phyloP scores from a whole-genome alignment of 2,888 invertebrate species.

The Theretra japonica region DNA sequence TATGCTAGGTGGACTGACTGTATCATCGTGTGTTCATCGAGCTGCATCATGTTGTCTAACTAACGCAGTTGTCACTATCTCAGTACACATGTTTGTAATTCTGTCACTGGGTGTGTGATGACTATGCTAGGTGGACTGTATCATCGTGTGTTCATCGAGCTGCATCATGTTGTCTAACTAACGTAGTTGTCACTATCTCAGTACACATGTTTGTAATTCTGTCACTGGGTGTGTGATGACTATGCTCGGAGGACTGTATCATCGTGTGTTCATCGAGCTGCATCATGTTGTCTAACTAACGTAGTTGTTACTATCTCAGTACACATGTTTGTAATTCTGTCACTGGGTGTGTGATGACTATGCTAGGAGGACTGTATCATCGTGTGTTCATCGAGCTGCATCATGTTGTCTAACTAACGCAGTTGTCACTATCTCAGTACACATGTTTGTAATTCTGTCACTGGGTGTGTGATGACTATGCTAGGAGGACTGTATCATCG shows the following conservation, averaged over 20 bases:
- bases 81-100: constrained; percentile 25
- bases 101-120: constrained; percentile 28
- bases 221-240: constrained; percentile 12
- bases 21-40: constrained; percentile 11
- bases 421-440: constrained; percentile 37
- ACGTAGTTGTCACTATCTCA: constrained; percentile 7
- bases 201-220: constrained; percentile 12
- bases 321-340: constrained; percentile 43
- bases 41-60: neutral
- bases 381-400: neutral
- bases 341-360: constrained; percentile 47
- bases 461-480: constrained; percentile 40
- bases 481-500: neutral
- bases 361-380: constrained; percentile 18
- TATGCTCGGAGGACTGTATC: neutral
- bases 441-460: constrained; percentile 44
- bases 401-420: too few relatives aligned
- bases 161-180: neutral
- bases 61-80: constrained; percentile 18
- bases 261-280: neutral
- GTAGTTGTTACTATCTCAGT: constrained; percentile 39
- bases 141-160: too few relatives aligned
- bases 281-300: constrained; percentile 1
- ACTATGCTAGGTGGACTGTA: neutral
- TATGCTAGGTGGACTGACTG: constrained; percentile 32